Evolutionary conservation across 2,888 invertebrate species (phyloP), one percentile per base, ranked within the genome.

Genomic region (Caenorhabditis sp.): DNA sequence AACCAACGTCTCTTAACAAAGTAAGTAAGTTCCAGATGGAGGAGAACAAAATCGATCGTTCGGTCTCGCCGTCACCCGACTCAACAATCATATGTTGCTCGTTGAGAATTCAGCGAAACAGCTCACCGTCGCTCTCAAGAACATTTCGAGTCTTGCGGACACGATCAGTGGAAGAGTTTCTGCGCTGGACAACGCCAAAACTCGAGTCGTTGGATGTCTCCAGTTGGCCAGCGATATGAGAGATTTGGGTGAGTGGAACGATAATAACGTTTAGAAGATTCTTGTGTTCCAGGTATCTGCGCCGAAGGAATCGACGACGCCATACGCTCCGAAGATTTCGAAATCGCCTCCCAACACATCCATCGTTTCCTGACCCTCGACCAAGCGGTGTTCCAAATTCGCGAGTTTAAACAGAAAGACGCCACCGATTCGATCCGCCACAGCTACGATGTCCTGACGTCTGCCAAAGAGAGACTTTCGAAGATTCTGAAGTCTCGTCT

Each of bases 261-360:
- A n/a, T n/a, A n/a, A n/a, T n/a, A n/a, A n/a, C n/a, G n/a, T n/a
- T n/a, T n/a, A n/a, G n/a, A n/a, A n/a, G n/a, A n/a, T n/a, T n/a
- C n/a, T n/a, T n/a, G n/a, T n/a, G n/a, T 58, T 58, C 14, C n/a
- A 58, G 58, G 90, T 24, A 47, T 72, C 1, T 99, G 98, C 93
- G 97, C 97, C 64, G 96, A 97, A 92, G 98, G 98, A n/a, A 98
- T 99, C 0, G 96, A 97, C 86, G 95, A 96, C 66, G 97, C 99
- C 0, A 95, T 99, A 73, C 95, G 95, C 86, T 96, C 96, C 89
- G 97, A 98, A 93, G 97, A 99, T 93, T 98, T 96, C 93, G 99
- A 99, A 93, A 95, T 96, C 74, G 97, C 97, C 73, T 98, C 98
- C 14, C 96, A 95, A 0, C 98, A 98, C 92, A 96, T 99, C 59